Evolutionary conservation across 2,797 vertebrate genomes (phyloP), one percentile per base, ranked within the genome.

Genomic region (Rachycentron canadum): DNA sequence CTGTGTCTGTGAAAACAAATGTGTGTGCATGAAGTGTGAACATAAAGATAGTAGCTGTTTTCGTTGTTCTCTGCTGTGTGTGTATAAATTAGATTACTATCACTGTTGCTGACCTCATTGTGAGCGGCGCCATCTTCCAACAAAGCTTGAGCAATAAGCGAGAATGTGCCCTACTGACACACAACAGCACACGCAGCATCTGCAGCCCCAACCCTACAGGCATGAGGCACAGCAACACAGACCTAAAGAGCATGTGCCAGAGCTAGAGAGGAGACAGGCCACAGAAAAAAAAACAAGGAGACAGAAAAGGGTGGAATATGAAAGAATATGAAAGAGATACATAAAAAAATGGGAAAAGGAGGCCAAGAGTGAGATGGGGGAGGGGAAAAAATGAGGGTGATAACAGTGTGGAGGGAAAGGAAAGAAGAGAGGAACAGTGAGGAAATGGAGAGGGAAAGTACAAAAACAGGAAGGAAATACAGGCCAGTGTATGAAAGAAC

Each of bases 81-180:
- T 86, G 64, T 85, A n/a, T n/a, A 89, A 91, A 92, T 93, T 86
- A 78, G 88, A 93, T 91, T 88, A 90, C 11, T 86, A 85, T 92
- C 90, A 86, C 81, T 92, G 86, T 69, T 53, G 76, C 82, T 92
- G 92, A 93, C 89, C 91, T 88, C 83, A 69, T 86, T 92, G 74
- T 85, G 88, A 90, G 88, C 40, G 77, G 71, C 16, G 58, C 81
- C 50, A 50, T 91, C 65, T 47, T 87, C 69, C 86, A 70, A 86
- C 79, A 84, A 89, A 86, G 83, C 86, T 82, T 76, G 55, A 55
- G 82, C 82, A 88, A 69, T 79, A 73, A 73, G 61, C 61, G 77
- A 76, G 81, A 81, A 76, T 81, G 72, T 93, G 92, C 79, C 92
- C 92, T 75, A 93, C 88, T 93, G 92, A 92, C 93, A 94, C 90